phyloP scores from a whole-genome alignment of 2,113 vertebrate genomes.

The Orthonyx spaldingii region DNA sequence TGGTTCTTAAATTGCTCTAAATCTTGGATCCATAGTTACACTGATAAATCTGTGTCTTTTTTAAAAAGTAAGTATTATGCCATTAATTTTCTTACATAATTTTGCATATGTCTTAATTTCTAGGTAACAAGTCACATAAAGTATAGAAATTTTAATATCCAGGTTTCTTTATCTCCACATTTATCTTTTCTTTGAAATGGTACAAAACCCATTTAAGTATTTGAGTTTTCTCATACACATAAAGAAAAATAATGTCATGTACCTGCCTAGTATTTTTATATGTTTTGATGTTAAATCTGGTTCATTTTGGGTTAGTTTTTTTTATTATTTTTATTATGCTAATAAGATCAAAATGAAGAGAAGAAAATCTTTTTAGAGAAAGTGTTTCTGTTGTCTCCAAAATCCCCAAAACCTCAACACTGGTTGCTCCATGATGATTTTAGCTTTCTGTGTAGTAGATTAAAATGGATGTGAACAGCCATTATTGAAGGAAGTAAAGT shows the following conservation, averaged over 20 bases:
- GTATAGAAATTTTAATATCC: background rate
- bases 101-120: too few relatives aligned
- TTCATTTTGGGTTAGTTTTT: background rate
- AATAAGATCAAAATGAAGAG: background rate
- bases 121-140: background rate
- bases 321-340: background rate
- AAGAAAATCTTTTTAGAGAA: background rate
- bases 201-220: background rate
- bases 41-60: background rate
- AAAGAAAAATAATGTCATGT: background rate
- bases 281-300: background rate
- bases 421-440: background rate
- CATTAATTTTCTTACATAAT: background rate
- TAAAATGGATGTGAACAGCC: background rate
- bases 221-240: background rate
- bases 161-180: background rate
- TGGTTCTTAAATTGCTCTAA: background rate
- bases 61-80: background rate
- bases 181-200: background rate
- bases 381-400: background rate
- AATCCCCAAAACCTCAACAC: background rate
- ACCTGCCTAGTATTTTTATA: background rate
- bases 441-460: background rate
- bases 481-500: background rate
- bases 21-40: background rate